Evolutionary conservation across 2,888 invertebrate genomes (phyloP), one percentile per base, ranked within the genome.

Genomic region (Steinernema carpocapsae): DNA sequence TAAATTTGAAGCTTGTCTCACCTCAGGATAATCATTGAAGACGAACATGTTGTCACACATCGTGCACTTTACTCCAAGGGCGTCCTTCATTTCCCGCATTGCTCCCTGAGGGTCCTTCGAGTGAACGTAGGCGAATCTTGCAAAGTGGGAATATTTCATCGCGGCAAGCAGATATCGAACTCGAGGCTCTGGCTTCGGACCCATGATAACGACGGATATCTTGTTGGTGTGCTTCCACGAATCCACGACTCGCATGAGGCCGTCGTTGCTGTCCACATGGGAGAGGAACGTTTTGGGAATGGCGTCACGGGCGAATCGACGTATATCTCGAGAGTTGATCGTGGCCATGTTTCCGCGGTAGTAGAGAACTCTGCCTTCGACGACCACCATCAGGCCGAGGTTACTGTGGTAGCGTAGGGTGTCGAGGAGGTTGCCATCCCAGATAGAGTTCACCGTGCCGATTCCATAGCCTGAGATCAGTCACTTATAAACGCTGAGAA

Each of bases 1-100:
- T 72, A 71, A 71, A 43, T 43, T 12, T 43, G 14, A 43, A 43
- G 10, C 7, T 43, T 43, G 43, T 71, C 76, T 64, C n/a, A 83
- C 83, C 78, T 85, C 81, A 3, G 85, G 85, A 52, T 88, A 86
- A 73, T 90, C 90, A 77, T 89, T 89, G 84, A 89, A 89, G 76
- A 90, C 84, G 52, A 90, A 83, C 37, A 90, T 77, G 29, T 88
- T 88, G 75, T 90, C 89, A 75, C 85, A 84, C 43, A 81, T 71
- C 4, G 73, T 77, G 72, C 84, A 85, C 42, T 82, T 79, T 46
- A 86, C 82, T 52, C 78, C 80, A 24, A 86, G 74, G 0, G 84
- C 83, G 6, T 79, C 76, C 42, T 79, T 71, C 76, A 86, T 76
- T 29, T 80, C 74, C 3, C 59, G 71, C 4, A 79, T 59, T 26